Percentiles rank a stretch among this genome's conserved stretches.
Conservation (phyloP, 2,888 invertebrate species). For the Drosophila prolongata region DNA sequence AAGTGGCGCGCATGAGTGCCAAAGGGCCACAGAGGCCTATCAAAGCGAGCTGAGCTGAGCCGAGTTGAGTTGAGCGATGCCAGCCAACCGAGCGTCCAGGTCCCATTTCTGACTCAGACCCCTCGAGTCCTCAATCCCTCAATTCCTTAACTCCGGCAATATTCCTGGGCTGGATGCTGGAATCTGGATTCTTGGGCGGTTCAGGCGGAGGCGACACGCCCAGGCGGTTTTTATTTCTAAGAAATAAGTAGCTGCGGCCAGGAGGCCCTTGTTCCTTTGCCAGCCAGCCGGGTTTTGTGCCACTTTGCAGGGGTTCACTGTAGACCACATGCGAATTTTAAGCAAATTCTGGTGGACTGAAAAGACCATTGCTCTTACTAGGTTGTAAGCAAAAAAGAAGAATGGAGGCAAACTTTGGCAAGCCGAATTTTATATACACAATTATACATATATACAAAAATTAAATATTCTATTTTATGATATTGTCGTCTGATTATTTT, state of each 20-base stretch:
- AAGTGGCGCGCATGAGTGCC: slow-evolving; percentile 70
- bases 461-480: too few relatives aligned
- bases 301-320: slow-evolving; percentile 26
- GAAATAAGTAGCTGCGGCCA: slow-evolving; percentile 62
- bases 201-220: slow-evolving; percentile 61
- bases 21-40: slow-evolving; percentile 60
- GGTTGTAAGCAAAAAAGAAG: too few relatives aligned
- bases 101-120: slow-evolving; percentile 8
- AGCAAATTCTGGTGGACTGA: neutral
- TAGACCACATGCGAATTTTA: slow-evolving; percentile 13
- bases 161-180: slow-evolving; percentile 24
- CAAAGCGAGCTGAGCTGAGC: slow-evolving; percentile 44
- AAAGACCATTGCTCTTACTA: too few relatives aligned
- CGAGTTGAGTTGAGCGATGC: slow-evolving; percentile 9
- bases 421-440: too few relatives aligned
- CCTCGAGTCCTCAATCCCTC: slow-evolving; percentile 1
- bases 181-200: slow-evolving; percentile 33
- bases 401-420: too few relatives aligned
- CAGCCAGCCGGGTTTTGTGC: slow-evolving; percentile 29
- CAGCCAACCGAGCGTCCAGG: slow-evolving; percentile 25
- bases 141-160: slow-evolving; percentile 17
- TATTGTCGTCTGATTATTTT: too few relatives aligned
- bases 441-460: too few relatives aligned
- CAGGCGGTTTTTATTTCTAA: slow-evolving; percentile 74
- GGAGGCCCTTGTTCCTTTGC: slow-evolving; percentile 23